Conservation (phyloP, 2,888 invertebrate genomes). For the Microctonus hyperodae region DNA sequence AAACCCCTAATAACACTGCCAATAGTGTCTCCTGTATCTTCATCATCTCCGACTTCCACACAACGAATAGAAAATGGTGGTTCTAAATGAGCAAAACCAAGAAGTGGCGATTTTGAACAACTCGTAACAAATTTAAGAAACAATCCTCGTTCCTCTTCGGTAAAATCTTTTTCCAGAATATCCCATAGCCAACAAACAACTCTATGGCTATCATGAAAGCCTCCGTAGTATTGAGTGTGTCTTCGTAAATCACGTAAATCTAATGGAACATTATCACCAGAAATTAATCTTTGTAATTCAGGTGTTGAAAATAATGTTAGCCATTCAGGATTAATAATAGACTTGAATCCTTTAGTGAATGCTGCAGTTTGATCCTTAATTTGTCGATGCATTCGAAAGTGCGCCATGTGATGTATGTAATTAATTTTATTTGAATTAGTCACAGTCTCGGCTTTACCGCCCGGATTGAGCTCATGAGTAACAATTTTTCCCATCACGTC, state of each 20-base stretch:
- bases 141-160: conserved; percentile 87
- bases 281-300: conserved; percentile 94
- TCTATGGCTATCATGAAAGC: conserved; percentile 97
- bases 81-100: conserved; percentile 95
- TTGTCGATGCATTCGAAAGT: conserved; percentile 97
- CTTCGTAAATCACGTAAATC: conserved; percentile 86
- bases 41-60: conserved; percentile 98
- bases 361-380: conserved; percentile 97
- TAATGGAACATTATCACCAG: conserved; percentile 93
- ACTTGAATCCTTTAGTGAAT: conserved; percentile 95
- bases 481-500: conserved; percentile 92
- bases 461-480: conserved; percentile 94
- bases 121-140: conserved; percentile 97
- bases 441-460: conserved; percentile 91
- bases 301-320: conserved; percentile 93
- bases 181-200: conserved; percentile 99
- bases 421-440: conserved; percentile 98
- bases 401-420: conserved; percentile 98
- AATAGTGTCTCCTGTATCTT: conserved; percentile 88
- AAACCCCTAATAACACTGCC: conserved; percentile 96
- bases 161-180: conserved; percentile 94
- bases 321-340: conserved; percentile 96
- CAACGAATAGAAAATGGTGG: conserved; percentile 98
- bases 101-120: conserved; percentile 94
- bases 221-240: conserved; percentile 98